These are phyloP conservation scores for Clarias macrocephalus DNA, from an alignment of 2,113 vertebrate species.

Conservation along the genomic window DNA sequence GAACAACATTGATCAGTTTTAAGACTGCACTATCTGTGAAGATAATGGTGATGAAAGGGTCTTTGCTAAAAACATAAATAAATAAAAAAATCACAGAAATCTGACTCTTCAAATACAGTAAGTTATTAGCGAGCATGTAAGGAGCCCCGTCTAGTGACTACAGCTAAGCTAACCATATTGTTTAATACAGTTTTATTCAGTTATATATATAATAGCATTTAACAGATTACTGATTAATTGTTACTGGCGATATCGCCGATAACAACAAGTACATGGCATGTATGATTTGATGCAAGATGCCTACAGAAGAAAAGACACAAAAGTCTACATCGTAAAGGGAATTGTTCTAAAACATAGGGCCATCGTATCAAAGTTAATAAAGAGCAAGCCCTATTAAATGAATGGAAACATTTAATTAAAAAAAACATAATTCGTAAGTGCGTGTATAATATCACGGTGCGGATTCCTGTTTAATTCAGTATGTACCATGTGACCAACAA, in stretches of 20 bases:
- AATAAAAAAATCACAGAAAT: no score
- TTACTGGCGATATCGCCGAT: neutral
- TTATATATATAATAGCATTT: no score
- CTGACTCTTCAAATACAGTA: no score
- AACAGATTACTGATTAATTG: no score
- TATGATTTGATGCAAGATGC: neutral
- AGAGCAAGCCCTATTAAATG: constrained; percentile 13
- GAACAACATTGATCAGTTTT: no score
- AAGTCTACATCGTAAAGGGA: neutral
- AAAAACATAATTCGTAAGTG: constrained; percentile 30
- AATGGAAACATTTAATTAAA: constrained; percentile 33
- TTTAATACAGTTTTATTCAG: no score
- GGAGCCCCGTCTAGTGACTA: no score
- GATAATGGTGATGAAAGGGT: no score
- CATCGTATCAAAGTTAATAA: neutral
- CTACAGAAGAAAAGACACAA: neutral
- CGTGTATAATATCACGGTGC: constrained; percentile 26
- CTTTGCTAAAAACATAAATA: no score
- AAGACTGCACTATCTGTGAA: no score
- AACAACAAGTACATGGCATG: neutral
- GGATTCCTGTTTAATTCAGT: neutral
- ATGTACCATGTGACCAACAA: constrained; percentile 41
- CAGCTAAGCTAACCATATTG: no score
- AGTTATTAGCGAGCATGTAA: no score
- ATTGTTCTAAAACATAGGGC: neutral